These are phyloP conservation scores for Nilaparvata lugens DNA, from an alignment of 1,140 invertebrate genomes.

Conservation along the genomic window DNA sequence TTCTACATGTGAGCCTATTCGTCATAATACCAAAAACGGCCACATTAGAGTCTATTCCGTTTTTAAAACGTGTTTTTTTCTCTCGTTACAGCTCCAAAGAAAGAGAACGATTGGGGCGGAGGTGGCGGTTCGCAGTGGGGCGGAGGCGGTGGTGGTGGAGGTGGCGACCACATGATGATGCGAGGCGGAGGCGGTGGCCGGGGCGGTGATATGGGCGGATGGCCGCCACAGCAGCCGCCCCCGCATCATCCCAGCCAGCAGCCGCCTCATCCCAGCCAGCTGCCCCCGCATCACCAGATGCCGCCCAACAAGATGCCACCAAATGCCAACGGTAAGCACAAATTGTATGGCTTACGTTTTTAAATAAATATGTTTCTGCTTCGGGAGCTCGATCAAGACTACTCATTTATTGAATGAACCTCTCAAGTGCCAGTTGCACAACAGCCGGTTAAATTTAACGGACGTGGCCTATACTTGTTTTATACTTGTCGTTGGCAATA, in stretches of 20 bases:
- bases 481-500: too few relatives aligned
- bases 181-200: slow-evolving; percentile 67
- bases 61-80: neutral
- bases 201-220: slow-evolving; percentile 27
- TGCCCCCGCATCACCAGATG: slow-evolving; percentile 33
- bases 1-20: too few relatives aligned
- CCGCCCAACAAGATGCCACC: slow-evolving; percentile 23
- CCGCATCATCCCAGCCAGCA: neutral
- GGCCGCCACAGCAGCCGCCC: too few relatives aligned
- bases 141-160: slow-evolving; percentile 38
- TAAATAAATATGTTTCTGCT: neutral
- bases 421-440: too few relatives aligned
- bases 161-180: slow-evolving; percentile 47
- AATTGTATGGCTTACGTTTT: neutral
- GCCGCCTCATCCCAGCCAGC: slow-evolving; percentile 31
- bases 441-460: too few relatives aligned
- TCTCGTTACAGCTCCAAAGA: slow-evolving; percentile 28
- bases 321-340: slow-evolving; percentile 19
- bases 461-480: too few relatives aligned
- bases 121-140: slow-evolving; percentile 39
- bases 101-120: slow-evolving; percentile 34
- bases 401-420: too few relatives aligned
- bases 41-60: neutral
- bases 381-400: neutral
- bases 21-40: too few relatives aligned